These are phyloP conservation scores for Lordiphosa fenestrarum DNA, from an alignment of 2,888 invertebrate genomes.

Conservation along the genomic window DNA sequence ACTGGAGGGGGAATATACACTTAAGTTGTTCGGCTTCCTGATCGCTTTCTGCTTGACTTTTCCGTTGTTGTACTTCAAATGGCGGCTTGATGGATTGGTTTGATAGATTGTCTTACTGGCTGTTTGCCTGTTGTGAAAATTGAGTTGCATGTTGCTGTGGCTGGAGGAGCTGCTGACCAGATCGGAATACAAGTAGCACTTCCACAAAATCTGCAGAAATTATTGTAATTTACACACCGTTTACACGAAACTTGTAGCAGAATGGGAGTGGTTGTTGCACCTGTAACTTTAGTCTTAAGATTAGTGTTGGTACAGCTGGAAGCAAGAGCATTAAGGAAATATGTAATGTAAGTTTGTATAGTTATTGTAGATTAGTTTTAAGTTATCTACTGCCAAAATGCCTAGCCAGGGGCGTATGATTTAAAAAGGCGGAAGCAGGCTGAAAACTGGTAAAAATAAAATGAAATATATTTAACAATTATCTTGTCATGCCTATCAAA, in stretches of 20 bases:
- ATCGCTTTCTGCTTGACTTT: slow-evolving; percentile 36
- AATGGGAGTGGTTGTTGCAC: slow-evolving; percentile 41
- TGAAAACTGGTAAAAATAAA: too few relatives aligned
- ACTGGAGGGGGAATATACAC: slow-evolving; percentile 16
- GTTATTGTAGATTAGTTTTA: too few relatives aligned
- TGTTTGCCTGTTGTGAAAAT: slow-evolving; percentile 13
- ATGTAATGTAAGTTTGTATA: slow-evolving; percentile 2
- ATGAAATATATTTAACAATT: too few relatives aligned
- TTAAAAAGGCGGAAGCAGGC: too few relatives aligned
- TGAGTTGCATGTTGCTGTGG: slow-evolving; percentile 59
- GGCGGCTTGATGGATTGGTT: slow-evolving; percentile 30
- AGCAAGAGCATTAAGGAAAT: slow-evolving; percentile 2
- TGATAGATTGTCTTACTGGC: slow-evolving; percentile 11
- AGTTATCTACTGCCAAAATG: too few relatives aligned
- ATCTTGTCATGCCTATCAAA: slow-evolving; percentile 2
- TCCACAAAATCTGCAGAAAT: slow-evolving; percentile 27
- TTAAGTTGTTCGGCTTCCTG: slow-evolving; percentile 39
- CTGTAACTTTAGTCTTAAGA: slow-evolving; percentile 36
- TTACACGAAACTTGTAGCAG: slow-evolving; percentile 45
- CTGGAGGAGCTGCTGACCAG: slow-evolving; percentile 24
- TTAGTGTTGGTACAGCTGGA: slow-evolving; percentile 18
- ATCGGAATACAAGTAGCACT: slow-evolving; percentile 30
- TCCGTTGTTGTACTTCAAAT: slow-evolving; percentile 30
- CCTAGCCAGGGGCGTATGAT: too few relatives aligned
- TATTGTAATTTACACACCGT: slow-evolving; percentile 61